A percentile compares a stretch with the other conserved stretches of the same genome.
phyloP scores from a whole-genome alignment of 2,797 vertebrate species.

The Austrolebias charrua region DNA sequence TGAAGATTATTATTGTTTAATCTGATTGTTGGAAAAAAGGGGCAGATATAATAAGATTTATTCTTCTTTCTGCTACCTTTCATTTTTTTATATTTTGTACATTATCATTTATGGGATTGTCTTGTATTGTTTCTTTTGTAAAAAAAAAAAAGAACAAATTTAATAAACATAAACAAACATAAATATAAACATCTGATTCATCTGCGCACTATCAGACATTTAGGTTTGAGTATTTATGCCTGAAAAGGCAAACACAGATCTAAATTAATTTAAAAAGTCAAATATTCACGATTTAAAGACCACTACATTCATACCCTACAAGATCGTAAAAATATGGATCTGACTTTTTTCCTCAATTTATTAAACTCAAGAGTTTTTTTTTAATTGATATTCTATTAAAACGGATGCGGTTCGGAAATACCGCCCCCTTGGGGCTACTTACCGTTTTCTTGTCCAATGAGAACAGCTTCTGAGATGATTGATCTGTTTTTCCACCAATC shows the following conservation, averaged over 20 bases:
- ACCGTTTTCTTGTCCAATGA: slow-evolving; percentile 41
- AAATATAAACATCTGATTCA: too few species aligned
- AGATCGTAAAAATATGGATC: neutral
- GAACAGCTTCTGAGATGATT: neutral
- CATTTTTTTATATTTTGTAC: too few species aligned
- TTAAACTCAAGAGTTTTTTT: neutral
- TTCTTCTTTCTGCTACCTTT: too few species aligned
- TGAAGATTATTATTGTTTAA: too few species aligned
- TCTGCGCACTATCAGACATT: neutral
- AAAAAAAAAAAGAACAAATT: too few species aligned
- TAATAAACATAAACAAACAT: too few species aligned
- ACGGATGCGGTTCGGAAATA: slow-evolving; percentile 46
- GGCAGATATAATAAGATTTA: too few species aligned
- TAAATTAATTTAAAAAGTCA: neutral
- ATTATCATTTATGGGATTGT: too few species aligned
- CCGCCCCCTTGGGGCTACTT: slow-evolving; percentile 20
- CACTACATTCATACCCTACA: neutral
- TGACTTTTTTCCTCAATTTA: neutral
- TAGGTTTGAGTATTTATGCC: too few species aligned
- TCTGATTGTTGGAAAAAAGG: too few species aligned
- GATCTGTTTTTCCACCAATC: slow-evolving; percentile 59
- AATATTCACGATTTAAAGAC: neutral
- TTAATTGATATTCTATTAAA: too few species aligned
- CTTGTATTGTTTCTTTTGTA: too few species aligned
- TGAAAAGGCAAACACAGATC: neutral